Conservation (phyloP, 2,888 invertebrate genomes). For the Elysia crispata region DNA sequence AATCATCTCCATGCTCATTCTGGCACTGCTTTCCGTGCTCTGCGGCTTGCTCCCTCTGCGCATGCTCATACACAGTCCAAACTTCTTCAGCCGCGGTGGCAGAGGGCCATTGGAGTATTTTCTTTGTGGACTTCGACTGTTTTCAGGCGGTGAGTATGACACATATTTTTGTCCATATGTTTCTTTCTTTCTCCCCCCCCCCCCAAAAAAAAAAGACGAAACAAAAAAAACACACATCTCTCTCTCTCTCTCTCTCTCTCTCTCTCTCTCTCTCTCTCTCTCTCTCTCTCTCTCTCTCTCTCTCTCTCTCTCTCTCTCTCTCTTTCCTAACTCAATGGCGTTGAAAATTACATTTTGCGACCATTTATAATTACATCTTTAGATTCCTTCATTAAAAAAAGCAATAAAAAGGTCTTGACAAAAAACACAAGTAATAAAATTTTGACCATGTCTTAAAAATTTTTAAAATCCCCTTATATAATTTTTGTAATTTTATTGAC, state of each 20-base stretch:
- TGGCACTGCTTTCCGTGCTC: slow-evolving; percentile 65
- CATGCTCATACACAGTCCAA: slow-evolving; percentile 61
- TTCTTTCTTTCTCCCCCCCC: background rate
- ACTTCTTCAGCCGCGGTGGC: slow-evolving; percentile 57
- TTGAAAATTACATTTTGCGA: too few relatives aligned
- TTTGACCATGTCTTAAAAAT: too few relatives aligned
- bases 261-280: background rate
- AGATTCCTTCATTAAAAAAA: too few relatives aligned
- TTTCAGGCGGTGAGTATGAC: slow-evolving; percentile 58
- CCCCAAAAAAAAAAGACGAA: background rate
- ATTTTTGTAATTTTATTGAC: too few relatives aligned
- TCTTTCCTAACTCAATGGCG: too few relatives aligned
- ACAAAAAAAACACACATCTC: background rate
- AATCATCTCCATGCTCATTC: slow-evolving; percentile 64
- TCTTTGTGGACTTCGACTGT: slow-evolving; percentile 66
- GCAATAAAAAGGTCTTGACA: too few relatives aligned
- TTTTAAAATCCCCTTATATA: too few relatives aligned
- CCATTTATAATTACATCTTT: too few relatives aligned
- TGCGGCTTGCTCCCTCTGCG: slow-evolving; percentile 66
- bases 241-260: background rate
- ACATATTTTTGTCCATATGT: background rate
- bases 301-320: too few relatives aligned
- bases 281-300: too few relatives aligned
- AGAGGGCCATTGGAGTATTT: slow-evolving; percentile 63
- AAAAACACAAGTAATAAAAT: too few relatives aligned